Conservation (phyloP, 2,888 invertebrate species). For the Halocaridina rubra region DNA sequence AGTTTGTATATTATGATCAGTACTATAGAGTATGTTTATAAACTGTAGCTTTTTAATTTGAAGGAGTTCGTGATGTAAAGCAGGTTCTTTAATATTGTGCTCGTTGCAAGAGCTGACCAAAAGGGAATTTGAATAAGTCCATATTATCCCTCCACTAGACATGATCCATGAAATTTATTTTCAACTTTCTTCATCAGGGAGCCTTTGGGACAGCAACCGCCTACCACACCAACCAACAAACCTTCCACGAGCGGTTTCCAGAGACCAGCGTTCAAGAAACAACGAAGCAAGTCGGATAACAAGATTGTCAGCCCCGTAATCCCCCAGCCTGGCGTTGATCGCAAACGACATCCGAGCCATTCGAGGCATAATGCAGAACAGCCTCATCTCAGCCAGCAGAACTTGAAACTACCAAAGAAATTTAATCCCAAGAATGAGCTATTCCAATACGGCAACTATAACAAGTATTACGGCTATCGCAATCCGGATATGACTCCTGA, state of each 20-base stretch:
- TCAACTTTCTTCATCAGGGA: slow-evolving; percentile 23
- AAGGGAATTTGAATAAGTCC: too few species aligned
- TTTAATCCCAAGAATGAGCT: slow-evolving; percentile 82
- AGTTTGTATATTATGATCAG: too few species aligned
- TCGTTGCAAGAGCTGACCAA: too few species aligned
- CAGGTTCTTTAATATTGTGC: too few species aligned
- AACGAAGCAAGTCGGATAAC: slow-evolving; percentile 73
- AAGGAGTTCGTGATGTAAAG: too few species aligned
- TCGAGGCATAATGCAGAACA: slow-evolving; percentile 37
- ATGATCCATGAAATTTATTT: too few species aligned
- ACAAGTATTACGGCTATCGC: slow-evolving; percentile 95
- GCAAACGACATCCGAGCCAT: slow-evolving; percentile 64
- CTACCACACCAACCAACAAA: slow-evolving; percentile 35
- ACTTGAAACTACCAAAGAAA: slow-evolving; percentile 34
- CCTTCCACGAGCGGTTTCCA: slow-evolving; percentile 34
- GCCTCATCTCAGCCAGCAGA: slow-evolving; percentile 45
- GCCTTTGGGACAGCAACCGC: slow-evolving; percentile 42
- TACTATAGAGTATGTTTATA: too few species aligned
- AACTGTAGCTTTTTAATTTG: too few species aligned
- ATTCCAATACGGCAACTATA: slow-evolving; percentile 96
- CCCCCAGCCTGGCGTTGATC: slow-evolving; percentile 79
- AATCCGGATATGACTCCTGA: slow-evolving; percentile 78
- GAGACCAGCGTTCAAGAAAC: slow-evolving; percentile 33
- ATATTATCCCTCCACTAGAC: too few species aligned
- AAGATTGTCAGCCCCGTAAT: slow-evolving; percentile 93